phyloP scores from a whole-genome alignment of 2,797 vertebrate genomes.

The Lerista edwardsae region DNA sequence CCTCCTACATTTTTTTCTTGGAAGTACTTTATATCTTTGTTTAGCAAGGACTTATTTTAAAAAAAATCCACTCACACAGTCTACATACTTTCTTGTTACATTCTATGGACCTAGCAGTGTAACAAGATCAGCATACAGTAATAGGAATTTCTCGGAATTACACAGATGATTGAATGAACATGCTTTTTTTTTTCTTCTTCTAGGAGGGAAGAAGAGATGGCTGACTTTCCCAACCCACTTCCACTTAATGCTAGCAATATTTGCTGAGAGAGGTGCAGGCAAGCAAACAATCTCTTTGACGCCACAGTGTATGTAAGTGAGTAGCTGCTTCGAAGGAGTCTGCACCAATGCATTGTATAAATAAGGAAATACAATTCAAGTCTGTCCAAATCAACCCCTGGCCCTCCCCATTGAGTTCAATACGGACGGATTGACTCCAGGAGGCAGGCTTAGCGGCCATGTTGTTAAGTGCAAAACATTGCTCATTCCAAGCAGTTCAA shows the following conservation, averaged over 20 bases:
- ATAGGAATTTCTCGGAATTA: background rate
- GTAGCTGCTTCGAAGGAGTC: background rate
- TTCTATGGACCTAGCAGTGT: background rate
- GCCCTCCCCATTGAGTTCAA: no score
- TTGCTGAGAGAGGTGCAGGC: background rate
- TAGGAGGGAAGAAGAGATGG: background rate
- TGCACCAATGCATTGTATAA: background rate
- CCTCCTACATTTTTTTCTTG: background rate
- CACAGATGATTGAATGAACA: background rate
- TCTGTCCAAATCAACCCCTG: no score
- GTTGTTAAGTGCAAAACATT: no score
- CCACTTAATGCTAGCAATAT: background rate
- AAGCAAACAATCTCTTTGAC: background rate
- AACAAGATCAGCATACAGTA: background rate
- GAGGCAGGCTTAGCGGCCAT: no score
- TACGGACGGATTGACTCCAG: no score
- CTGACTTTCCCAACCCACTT: background rate
- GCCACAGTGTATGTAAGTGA: background rate
- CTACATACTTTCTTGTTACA: slow-evolving; percentile 3
- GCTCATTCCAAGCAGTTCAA: no score
- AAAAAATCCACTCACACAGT: background rate
- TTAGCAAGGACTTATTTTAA: background rate
- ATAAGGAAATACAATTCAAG: background rate
- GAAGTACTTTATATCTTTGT: background rate
- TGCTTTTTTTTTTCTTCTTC: background rate